phyloP scores from a whole-genome alignment of 2,113 vertebrate genomes.

The Mastomys natalensis region DNA sequence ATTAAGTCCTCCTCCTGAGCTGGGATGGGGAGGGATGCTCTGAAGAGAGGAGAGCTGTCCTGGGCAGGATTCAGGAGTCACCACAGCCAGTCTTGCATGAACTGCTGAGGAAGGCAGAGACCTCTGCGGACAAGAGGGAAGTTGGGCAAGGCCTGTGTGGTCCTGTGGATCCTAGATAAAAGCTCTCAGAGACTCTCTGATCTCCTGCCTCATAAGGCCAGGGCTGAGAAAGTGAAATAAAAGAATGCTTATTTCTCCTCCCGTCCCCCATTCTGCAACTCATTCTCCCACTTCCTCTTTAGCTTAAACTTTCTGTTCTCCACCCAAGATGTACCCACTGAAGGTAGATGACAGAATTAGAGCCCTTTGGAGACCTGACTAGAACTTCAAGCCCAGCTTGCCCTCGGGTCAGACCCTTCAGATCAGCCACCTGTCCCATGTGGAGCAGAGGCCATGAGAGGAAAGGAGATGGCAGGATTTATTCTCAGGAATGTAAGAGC shows the following conservation, averaged over 20 bases:
- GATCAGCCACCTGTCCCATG: neutral
- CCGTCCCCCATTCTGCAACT: fast-evolving
- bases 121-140: fast-evolving
- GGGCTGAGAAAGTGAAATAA: constrained; percentile 22
- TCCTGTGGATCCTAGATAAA: neutral
- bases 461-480: neutral
- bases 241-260: neutral
- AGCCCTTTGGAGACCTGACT: neutral
- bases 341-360: neutral
- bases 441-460: neutral
- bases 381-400: neutral
- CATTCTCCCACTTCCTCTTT: neutral
- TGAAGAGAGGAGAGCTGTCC: neutral
- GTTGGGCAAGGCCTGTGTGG: too few relatives aligned
- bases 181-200: neutral
- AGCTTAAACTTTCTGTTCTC: neutral
- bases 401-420: neutral
- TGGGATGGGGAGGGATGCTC: neutral
- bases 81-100: neutral
- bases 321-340: fast-evolving
- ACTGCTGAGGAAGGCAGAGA: neutral
- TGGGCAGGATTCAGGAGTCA: neutral
- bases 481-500: neutral
- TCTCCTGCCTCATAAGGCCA: fast-evolving
- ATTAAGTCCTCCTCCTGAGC: neutral